Percentiles rank a stretch among this genome's conserved stretches.
Evolutionary conservation across 2,888 invertebrate species (phyloP).

Genomic region (Athalia circularis): DNA sequence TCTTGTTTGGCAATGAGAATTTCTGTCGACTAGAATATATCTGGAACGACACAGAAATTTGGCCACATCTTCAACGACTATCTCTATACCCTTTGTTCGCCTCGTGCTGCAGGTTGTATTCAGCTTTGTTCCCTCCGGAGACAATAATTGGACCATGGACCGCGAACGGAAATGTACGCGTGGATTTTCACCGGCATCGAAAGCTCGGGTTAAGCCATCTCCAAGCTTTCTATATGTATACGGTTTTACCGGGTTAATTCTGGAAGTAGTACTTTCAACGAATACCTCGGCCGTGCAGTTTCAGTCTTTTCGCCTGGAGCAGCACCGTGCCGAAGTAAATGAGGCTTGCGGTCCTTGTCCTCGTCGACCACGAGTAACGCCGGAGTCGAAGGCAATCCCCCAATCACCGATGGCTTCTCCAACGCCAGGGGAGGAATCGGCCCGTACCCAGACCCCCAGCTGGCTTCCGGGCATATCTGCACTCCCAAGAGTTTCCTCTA

Average conservation of each 20-base stretch:
- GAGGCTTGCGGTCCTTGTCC: slow-evolving; percentile 17
- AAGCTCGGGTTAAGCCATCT: slow-evolving; percentile 3
- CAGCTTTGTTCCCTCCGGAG: slow-evolving; percentile 22
- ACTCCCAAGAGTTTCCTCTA: slow-evolving; percentile 3
- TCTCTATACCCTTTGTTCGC: slow-evolving; percentile 4
- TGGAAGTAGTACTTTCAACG: slow-evolving; percentile 19
- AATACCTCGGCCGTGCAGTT: slow-evolving; percentile 9
- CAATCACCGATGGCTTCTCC: slow-evolving; percentile 23
- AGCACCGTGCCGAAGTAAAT: neutral
- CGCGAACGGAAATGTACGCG: slow-evolving; percentile 7
- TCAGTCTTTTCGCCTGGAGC: slow-evolving; percentile 10
- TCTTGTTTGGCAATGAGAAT: slow-evolving; percentile 12
- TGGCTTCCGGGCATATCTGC: slow-evolving; percentile 4
- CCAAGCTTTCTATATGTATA: neutral
- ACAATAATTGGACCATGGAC: slow-evolving; percentile 32
- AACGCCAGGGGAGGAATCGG: neutral
- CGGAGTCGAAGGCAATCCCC: slow-evolving; percentile 10
- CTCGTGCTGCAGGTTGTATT: neutral
- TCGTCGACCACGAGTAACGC: slow-evolving; percentile 7
- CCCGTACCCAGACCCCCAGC: neutral
- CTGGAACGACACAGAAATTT: slow-evolving; percentile 7
- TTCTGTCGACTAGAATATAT: slow-evolving; percentile 5
- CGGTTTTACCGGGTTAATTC: slow-evolving; percentile 23
- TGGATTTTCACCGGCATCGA: slow-evolving; percentile 27
- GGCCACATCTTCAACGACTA: slow-evolving; percentile 32